These are phyloP conservation scores for Crotalus viridis DNA, from an alignment of 2,113 vertebrate genomes.

Conservation along the genomic window DNA sequence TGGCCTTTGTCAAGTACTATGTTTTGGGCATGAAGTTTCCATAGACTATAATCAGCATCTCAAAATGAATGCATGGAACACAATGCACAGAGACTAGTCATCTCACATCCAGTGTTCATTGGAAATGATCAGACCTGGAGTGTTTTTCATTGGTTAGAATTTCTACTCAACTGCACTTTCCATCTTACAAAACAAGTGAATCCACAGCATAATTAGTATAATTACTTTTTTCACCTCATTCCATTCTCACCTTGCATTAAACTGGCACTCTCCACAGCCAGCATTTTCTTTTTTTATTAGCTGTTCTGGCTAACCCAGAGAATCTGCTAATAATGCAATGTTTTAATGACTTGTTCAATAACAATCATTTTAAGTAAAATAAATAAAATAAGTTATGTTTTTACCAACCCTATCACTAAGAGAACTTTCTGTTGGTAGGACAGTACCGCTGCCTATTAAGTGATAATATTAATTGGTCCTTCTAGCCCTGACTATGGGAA, in stretches of 20 bases:
- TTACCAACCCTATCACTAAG: not conserved
- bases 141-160: not conserved
- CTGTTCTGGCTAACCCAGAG: not conserved
- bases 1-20: not conserved
- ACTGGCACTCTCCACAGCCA: not conserved
- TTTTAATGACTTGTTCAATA: conserved; percentile 6
- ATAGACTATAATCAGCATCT: not conserved
- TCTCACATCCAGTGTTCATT: not conserved
- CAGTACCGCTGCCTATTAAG: not conserved
- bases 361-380: not conserved
- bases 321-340: not conserved
- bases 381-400: not conserved
- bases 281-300: not conserved
- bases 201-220: not conserved
- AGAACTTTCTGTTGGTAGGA: not conserved
- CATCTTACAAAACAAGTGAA: not conserved
- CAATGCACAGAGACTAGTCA: not conserved
- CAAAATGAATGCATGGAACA: not conserved
- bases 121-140: conserved; percentile 1
- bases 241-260: not conserved
- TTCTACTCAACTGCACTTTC: not conserved
- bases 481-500: not conserved
- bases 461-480: not conserved
- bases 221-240: not conserved
- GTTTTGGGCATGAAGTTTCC: not conserved